Evolutionary conservation across 2,888 invertebrate genomes (phyloP).

Genomic region (Aleiodes testaceus): DNA sequence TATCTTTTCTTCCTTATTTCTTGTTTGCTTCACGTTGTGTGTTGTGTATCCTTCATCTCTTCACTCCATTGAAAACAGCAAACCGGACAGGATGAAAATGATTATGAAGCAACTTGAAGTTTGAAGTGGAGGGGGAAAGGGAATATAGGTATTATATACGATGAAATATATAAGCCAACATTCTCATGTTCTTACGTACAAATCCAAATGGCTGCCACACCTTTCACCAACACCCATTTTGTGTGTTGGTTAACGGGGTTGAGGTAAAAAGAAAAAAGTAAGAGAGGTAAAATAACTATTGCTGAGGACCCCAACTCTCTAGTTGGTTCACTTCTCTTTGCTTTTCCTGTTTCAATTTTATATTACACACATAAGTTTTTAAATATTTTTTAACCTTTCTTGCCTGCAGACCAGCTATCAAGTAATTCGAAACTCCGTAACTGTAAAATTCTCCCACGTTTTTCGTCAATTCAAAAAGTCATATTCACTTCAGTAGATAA

Average conservation of each 20-base stretch:
- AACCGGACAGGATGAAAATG: constrained; percentile 52
- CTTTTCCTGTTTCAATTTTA: too few relatives aligned
- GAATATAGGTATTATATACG: constrained; percentile 37
- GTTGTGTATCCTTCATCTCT: not conserved
- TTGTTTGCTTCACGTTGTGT: not conserved
- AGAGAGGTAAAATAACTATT: not conserved
- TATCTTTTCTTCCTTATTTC: too few relatives aligned
- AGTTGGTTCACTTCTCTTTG: too few relatives aligned
- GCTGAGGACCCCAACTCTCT: not conserved
- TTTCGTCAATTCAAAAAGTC: constrained; percentile 3
- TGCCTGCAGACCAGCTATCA: not conserved
- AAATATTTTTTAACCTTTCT: not conserved
- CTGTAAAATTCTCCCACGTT: constrained; percentile 28
- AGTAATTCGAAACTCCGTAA: not conserved
- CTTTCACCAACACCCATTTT: constrained; percentile 68
- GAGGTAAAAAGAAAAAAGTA: not conserved
- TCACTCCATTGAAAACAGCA: constrained; percentile 29
- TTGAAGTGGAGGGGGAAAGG: constrained; percentile 25
- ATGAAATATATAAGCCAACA: constrained; percentile 61
- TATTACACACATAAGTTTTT: too few relatives aligned
- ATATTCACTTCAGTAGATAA: not conserved
- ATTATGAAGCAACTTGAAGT: constrained; percentile 46
- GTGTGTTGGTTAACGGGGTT: not conserved
- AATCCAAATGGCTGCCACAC: constrained; percentile 66
- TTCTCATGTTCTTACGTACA: constrained; percentile 67